Base-by-base conservation (phyloP, 2,113 vertebrate species). In the Corythornis cristatus region DNA sequence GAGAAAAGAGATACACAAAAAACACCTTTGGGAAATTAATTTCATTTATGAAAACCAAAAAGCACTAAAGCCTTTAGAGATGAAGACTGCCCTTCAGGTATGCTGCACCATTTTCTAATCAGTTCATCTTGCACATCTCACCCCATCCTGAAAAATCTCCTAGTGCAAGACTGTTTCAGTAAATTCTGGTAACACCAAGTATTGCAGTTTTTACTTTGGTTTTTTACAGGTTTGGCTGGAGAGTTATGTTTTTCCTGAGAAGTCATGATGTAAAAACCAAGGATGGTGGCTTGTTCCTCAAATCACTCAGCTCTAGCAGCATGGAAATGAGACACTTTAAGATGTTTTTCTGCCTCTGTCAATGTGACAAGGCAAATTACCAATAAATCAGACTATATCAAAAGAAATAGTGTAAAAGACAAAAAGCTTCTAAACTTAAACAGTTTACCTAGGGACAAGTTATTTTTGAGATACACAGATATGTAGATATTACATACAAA, bases 401-500 rank as follows among this genome's bases (percentile, higher is more conserved):
- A 57, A 67, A 83, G 25, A 86, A 93, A 43, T 13, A 46, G 4
- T 29, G 11, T 29, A 78, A 60, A 90, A 56, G 6, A 56, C 1
- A 0, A 84, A 88, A 71, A 81, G 1, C 5, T 92, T 62, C 26
- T 71, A 72, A 66, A 71, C 20, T 29, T 33, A 68, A 73, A 68
- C 68, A 21, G 2, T 51, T 43, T 20, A 25, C 11, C 8, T 18
- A 88, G 5, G 26, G 12, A 31, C 6, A 40, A 18, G 7, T 43
- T 86, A 42, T 67, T 84, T 74, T 85, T 77, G 70, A 64, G 28
- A 31, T 21, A 29, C 7, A 37, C 2, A 25, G 31, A 56, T 71
- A 8, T 0, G 0, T 45, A 33, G 1, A 2, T 62, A 48, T 14
- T 58, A 53, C 15, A n/a, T 18, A 56, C 22, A 35, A n/a, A 67